Evolutionary conservation across 2,888 invertebrate species (phyloP).

Genomic region (Rhynchonema sp.): DNA sequence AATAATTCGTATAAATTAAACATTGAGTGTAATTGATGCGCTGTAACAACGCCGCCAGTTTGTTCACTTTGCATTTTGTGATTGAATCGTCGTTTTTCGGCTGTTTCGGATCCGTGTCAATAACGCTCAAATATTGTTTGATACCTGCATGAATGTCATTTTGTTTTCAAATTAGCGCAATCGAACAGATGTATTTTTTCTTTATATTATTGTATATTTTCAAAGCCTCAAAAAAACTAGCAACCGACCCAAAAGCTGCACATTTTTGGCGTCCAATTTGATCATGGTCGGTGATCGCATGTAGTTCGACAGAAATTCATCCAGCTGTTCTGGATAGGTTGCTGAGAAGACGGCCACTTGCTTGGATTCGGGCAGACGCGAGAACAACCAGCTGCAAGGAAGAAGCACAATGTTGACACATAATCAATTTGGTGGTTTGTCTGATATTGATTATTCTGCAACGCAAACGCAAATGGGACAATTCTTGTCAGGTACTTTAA

Average conservation of each 20-base stretch:
- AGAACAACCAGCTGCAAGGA: conserved; percentile 48
- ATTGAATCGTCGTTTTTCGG: too few relatives aligned
- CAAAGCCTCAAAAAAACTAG: too few relatives aligned
- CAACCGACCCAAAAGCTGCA: conserved; percentile 37
- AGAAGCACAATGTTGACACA: background rate
- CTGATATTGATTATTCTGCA: too few relatives aligned
- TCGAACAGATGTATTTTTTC: too few relatives aligned
- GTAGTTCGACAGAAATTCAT: conserved; percentile 46
- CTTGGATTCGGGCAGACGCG: conserved; percentile 49
- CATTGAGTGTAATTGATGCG: conserved; percentile 61
- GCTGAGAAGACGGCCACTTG: conserved; percentile 84
- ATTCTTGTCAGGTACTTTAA: too few relatives aligned
- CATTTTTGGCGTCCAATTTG: conserved; percentile 43
- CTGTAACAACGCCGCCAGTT: background rate
- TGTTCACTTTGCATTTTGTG: background rate
- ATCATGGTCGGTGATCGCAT: conserved; percentile 15
- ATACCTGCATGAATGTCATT: too few relatives aligned
- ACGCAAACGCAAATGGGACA: too few relatives aligned
- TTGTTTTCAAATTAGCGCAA: too few relatives aligned
- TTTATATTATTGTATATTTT: too few relatives aligned
- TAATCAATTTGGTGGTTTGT: background rate
- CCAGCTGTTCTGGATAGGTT: conserved; percentile 60
- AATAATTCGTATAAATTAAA: conserved; percentile 71
- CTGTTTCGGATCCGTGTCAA: too few relatives aligned
- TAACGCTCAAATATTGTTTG: too few relatives aligned